Evolutionary conservation across 2,797 vertebrate species (phyloP).

Genomic region (Schizopygopsis pylzovi): DNA sequence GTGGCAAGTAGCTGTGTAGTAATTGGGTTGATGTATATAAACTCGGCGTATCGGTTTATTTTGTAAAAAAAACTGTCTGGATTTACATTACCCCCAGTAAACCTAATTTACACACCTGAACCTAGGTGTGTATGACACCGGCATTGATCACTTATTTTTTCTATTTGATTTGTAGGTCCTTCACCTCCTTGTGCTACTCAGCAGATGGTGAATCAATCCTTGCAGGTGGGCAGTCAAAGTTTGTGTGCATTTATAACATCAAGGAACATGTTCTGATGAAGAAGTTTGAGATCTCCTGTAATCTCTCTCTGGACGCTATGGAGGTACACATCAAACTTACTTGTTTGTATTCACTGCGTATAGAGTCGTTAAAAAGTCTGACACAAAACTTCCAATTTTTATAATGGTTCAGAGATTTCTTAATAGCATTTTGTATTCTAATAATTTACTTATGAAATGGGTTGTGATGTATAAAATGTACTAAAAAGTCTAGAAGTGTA

Average conservation of each 20-base stretch:
- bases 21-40: neutral
- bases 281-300: slow-evolving; percentile 97
- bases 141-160: neutral
- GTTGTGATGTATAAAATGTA: neutral
- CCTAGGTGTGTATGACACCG: neutral
- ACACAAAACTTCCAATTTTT: neutral
- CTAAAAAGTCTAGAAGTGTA: neutral
- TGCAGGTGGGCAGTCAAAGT: slow-evolving; percentile 91
- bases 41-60: neutral
- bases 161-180: slow-evolving; percentile 74
- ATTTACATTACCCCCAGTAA: neutral
- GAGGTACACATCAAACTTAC: slow-evolving; percentile 77
- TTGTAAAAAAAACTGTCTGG: neutral
- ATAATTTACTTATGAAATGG: neutral
- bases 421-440: neutral
- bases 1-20: neutral
- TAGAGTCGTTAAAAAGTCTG: neutral
- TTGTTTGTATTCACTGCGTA: neutral
- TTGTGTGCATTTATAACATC: slow-evolving; percentile 94
- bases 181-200: slow-evolving; percentile 92
- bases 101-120: neutral
- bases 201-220: slow-evolving; percentile 91
- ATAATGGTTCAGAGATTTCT: neutral
- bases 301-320: slow-evolving; percentile 95
- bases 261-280: slow-evolving; percentile 93